phyloP scores from a whole-genome alignment of 2,888 invertebrate genomes.

The Drosophila neotestacea region DNA sequence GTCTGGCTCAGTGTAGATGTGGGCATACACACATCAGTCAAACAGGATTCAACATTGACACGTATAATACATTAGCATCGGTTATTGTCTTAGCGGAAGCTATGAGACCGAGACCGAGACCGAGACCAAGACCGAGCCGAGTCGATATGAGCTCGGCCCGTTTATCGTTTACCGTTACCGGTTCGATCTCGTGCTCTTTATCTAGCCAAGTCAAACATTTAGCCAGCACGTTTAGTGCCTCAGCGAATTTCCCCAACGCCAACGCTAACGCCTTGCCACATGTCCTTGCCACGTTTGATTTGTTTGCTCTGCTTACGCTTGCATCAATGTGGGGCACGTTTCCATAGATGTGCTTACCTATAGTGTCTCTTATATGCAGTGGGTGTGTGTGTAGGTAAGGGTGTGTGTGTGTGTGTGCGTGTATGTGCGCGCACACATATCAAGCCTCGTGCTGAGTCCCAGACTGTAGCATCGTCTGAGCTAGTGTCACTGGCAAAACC shows the following conservation, averaged over 20 bases:
- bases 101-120: constrained; percentile 6
- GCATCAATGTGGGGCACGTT: constrained; percentile 38
- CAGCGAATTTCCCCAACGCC: constrained; percentile 29
- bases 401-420: background rate
- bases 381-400: background rate
- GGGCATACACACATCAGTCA: constrained; percentile 66
- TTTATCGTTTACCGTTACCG: constrained; percentile 24
- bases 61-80: constrained; percentile 74
- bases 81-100: constrained; percentile 68
- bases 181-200: constrained; percentile 3
- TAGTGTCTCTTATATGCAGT: background rate
- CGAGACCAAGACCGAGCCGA: background rate
- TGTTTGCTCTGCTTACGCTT: constrained; percentile 56
- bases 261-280: constrained; percentile 23
- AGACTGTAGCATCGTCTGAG: constrained; percentile 18
- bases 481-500: constrained; percentile 28
- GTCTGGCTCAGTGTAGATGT: constrained; percentile 1
- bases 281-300: constrained; percentile 63
- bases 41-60: constrained; percentile 75
- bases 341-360: constrained; percentile 20
- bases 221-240: constrained; percentile 61
- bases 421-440: constrained; percentile 19
- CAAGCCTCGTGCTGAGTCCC: constrained; percentile 17
- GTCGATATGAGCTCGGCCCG: constrained; percentile 25
- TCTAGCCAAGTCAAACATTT: constrained; percentile 60